Conservation (phyloP, 1,140 invertebrate species). For the Bemisia tabaci region DNA sequence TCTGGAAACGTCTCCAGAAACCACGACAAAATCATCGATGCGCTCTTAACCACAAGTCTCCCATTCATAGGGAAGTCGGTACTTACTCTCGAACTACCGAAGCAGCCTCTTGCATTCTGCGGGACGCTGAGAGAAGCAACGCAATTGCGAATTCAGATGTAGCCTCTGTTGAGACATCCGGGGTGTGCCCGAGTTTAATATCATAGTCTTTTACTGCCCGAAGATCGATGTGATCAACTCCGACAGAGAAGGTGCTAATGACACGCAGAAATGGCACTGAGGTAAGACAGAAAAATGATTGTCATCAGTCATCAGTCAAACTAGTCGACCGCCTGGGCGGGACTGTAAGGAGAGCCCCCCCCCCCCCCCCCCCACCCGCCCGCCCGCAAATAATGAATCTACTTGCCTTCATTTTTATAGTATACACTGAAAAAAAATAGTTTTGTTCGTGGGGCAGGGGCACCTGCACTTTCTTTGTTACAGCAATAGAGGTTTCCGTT, state of each 20-base stretch:
- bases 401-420: neutral
- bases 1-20: too few species aligned
- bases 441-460: neutral
- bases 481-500: too few species aligned
- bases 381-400: neutral
- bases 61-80: too few species aligned
- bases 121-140: slow-evolving; percentile 60
- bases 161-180: slow-evolving; percentile 77
- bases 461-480: too few species aligned
- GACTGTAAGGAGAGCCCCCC: too few species aligned
- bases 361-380: too few species aligned
- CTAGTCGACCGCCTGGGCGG: too few species aligned
- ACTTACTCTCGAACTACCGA: slow-evolving; percentile 46
- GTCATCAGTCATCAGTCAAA: neutral
- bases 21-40: too few species aligned
- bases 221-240: slow-evolving; percentile 65
- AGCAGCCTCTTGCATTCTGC: slow-evolving; percentile 67
- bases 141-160: slow-evolving; percentile 77
- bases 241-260: slow-evolving; percentile 87
- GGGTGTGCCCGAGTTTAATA: slow-evolving; percentile 74
- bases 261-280: slow-evolving; percentile 57
- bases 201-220: slow-evolving; percentile 47
- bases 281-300: neutral
- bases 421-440: neutral
- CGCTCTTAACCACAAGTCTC: too few species aligned